Evolutionary conservation across 2,113 vertebrate species (phyloP), one percentile per base, ranked within the genome.

Genomic region (Bathybates hornii): DNA sequence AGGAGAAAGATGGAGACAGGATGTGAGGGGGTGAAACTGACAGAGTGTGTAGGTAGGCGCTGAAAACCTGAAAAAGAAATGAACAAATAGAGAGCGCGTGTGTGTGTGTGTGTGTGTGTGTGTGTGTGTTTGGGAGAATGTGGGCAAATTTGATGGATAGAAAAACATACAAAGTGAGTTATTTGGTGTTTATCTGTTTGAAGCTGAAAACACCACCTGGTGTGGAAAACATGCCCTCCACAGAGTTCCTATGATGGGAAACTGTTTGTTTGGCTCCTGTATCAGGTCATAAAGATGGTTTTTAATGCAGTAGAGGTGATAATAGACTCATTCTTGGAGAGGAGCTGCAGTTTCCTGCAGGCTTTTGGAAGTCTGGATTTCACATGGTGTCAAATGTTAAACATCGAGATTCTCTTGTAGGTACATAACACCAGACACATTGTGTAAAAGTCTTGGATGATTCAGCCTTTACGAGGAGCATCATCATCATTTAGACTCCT

Each of bases 11-110:
- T 80, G 86, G 84, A 89, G 89, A 89, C 86, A 87, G 86, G 92
- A 89, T 91, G 86, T 87, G 86, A 84, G 91, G 89, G 91, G 87
- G 87, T 88, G 93, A 90, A 81, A 53, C 73, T 89, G 92, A 93
- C 84, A 81, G 85, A 7, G 76, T 85, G 89, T 82, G 89, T 81
- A 92, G 84, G 90, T 85, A 89, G 93, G 80, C 14, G 29, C 84
- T 24, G 82, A 86, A 87, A 81, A 73, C 38, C 32, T 87, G 78
- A 84, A 84, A 84, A 83, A 86, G 81, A 87, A 87, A 89, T 86
- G 38, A 80, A 80, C 32, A 68, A 45, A 87, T 56, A 63, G 63
- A 80, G 45, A 38, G 63, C 1, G 63, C 1, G 56, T 63, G 52
- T 80, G 21, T 14, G 21, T 19, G 48, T 71, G 56, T 13, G 54